Percentiles rank a stretch among this genome's conserved stretches.
Evolutionary conservation across 2,888 invertebrate genomes (phyloP).

Genomic region (Eupeodes latifasciatus): DNA sequence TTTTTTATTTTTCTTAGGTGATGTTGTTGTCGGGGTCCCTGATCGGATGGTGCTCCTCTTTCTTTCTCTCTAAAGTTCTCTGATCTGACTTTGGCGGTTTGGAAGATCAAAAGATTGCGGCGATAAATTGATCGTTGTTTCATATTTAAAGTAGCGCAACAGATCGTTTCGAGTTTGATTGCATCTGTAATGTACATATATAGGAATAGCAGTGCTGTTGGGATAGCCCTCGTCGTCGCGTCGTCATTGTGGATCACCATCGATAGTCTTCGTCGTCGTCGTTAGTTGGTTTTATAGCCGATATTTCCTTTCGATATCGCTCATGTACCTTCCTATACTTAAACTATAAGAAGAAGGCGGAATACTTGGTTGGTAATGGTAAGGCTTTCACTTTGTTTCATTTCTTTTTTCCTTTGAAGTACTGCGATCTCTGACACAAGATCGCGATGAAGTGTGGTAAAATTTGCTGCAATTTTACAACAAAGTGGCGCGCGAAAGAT

Average conservation of each 20-base stretch:
- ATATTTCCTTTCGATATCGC: background rate
- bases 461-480: slow-evolving; percentile 72
- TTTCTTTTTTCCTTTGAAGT: slow-evolving; percentile 10
- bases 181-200: slow-evolving; percentile 34
- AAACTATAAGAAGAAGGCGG: background rate
- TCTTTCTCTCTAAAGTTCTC: background rate
- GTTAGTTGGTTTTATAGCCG: slow-evolving; percentile 2
- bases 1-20: background rate
- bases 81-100: slow-evolving; percentile 65
- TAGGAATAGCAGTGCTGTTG: background rate
- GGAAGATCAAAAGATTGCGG: slow-evolving; percentile 75
- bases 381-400: slow-evolving; percentile 47
- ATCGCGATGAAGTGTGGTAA: slow-evolving; percentile 70
- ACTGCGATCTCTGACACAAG: slow-evolving; percentile 52
- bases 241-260: background rate
- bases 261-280: background rate
- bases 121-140: slow-evolving; percentile 73
- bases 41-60: background rate
- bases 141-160: slow-evolving; percentile 76
- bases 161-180: slow-evolving; percentile 72
- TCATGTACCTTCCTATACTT: too few relatives aligned
- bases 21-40: slow-evolving; percentile 1
- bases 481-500: slow-evolving; percentile 66
- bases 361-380: slow-evolving; percentile 11
- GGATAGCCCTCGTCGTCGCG: background rate